Evolutionary conservation across 2,888 invertebrate species (phyloP).

Genomic region (Agelastica alni): DNA sequence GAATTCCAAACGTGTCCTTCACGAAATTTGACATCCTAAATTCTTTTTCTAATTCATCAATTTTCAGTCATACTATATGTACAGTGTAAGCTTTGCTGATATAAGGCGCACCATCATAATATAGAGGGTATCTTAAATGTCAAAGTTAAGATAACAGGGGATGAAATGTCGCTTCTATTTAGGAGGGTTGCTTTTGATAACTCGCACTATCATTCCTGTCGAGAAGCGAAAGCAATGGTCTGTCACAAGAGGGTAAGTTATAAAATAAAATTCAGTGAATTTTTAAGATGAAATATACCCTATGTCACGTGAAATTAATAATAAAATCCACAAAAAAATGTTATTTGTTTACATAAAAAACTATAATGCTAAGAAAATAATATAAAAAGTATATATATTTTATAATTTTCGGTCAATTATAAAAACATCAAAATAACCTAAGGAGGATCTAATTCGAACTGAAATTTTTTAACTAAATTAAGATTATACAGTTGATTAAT

Average conservation of each 20-base stretch:
- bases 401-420: no score
- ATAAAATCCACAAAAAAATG: no score
- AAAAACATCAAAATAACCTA: no score
- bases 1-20: no score
- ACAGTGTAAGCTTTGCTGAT: constrained; percentile 5
- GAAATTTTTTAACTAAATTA: no score
- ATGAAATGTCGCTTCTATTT: constrained; percentile 23
- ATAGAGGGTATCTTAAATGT: constrained; percentile 13
- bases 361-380: no score
- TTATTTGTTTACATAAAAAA: no score
- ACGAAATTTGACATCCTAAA: neutral
- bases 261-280: constrained; percentile 4
- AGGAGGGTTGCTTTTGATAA: constrained; percentile 24
- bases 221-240: constrained; percentile 11
- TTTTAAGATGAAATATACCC: neutral
- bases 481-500: no score
- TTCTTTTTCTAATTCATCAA: constrained; percentile 16
- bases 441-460: no score
- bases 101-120: constrained; percentile 7
- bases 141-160: constrained; percentile 21
- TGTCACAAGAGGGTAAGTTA: constrained; percentile 11
- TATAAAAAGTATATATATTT: no score
- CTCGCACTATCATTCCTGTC: constrained; percentile 15
- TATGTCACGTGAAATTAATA: neutral
- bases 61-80: constrained; percentile 10